phyloP scores from a whole-genome alignment of 2,888 invertebrate species.

The Xylocampa areola region DNA sequence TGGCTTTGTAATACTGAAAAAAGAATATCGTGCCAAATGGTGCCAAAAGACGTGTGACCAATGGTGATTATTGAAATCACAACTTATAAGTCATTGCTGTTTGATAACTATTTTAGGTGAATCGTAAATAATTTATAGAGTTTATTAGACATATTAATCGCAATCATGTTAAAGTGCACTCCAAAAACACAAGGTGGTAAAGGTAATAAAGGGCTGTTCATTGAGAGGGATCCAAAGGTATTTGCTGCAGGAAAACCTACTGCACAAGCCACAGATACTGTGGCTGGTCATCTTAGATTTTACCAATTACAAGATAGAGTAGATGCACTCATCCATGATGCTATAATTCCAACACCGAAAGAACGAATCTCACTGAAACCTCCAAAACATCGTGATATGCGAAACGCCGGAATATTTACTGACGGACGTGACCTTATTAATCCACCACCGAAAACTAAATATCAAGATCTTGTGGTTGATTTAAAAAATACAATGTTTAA shows the following conservation, averaged over 20 bases:
- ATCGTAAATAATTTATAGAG: background rate
- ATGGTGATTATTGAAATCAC: no score
- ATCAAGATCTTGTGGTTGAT: conserved; percentile 51
- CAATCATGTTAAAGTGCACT: conserved; percentile 16
- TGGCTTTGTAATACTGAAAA: no score
- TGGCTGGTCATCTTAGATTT: conserved; percentile 54
- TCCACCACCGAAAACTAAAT: conserved; percentile 64
- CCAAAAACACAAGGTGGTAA: conserved; percentile 62
- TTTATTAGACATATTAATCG: background rate
- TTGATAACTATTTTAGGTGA: conserved; percentile 2
- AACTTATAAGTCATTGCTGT: no score
- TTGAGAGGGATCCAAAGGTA: conserved; percentile 63
- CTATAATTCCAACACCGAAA: conserved; percentile 53
- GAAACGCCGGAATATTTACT: conserved; percentile 57
- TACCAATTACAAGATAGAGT: conserved; percentile 68
- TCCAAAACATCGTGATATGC: conserved; percentile 50
- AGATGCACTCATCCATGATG: conserved; percentile 65
- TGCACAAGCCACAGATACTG: conserved; percentile 46
- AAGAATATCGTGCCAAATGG: no score
- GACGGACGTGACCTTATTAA: conserved; percentile 58
- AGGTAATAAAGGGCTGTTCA: conserved; percentile 68
- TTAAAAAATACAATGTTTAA: conserved; percentile 9
- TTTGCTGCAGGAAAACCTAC: conserved; percentile 65
- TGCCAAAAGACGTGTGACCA: no score
- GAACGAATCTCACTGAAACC: conserved; percentile 51